Evolutionary conservation across 2,113 vertebrate species (phyloP), one percentile per base, ranked within the genome.

Genomic region (Melanerpes formicivorus): DNA sequence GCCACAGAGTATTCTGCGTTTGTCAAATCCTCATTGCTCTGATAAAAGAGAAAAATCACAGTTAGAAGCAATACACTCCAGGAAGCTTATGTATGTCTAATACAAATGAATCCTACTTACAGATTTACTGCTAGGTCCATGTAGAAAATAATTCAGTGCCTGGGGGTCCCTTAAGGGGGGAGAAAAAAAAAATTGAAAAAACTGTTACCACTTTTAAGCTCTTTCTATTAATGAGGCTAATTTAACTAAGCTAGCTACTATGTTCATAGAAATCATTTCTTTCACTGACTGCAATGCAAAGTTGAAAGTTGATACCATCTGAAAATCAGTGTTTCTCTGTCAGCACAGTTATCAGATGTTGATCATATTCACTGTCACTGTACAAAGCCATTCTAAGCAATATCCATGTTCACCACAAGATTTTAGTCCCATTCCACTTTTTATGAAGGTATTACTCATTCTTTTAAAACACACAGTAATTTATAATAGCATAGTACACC

Each of bases 91-190:
- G 18, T 52, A 78, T 32, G 22, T 52, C 32, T 69, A 85, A 78
- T 3, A 65, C 29, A 80, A 14, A 67, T n/a, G 29, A 93, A 90
- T 46, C 46, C 69, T 94, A 99, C 99, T 99, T 98, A 99, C 99
- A 96, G 99, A 98, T 97, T 99, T 99, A 98, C 97, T 98, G 97
- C 98, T 98, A 97, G 98, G 98, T 97, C 99, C 99, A 96, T 99
- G 99, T 77, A 99, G 98, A 97, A 99, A 99, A 96, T 99, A 99
- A 97, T 99, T 99, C 97, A 99, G 90, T 26, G 99, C 99, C 95
- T 99, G 99, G 87, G 99, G 98, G 97, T 99, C 99, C 97, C 99
- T 99, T 97, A 87, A 96, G 79, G 9, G 26, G 37, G 7, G 11
- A 10, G 6, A 37, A 64, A 67, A 90, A 79, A 48, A 84, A n/a